phyloP scores from a whole-genome alignment of 2,888 invertebrate species.

The Aleiodes testaceus region DNA sequence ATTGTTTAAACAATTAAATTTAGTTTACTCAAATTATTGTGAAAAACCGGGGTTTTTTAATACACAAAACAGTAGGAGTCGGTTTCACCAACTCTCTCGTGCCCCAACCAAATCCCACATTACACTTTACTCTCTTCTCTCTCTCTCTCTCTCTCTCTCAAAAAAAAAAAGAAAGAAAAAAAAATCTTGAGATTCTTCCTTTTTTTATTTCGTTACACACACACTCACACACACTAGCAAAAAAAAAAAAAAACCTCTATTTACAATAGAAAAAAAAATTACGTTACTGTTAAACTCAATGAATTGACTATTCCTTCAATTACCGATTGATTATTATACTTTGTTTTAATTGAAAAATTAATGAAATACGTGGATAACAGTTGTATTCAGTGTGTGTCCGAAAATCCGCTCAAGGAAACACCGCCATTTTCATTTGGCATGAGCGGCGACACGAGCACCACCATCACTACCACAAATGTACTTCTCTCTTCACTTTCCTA shows the following conservation, averaged over 20 bases:
- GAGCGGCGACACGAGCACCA: conserved; percentile 51
- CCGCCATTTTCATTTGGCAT: conserved; percentile 70
- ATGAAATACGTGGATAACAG: too few relatives aligned
- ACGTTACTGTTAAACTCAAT: too few relatives aligned
- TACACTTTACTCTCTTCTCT: conserved; percentile 4
- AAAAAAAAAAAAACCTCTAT: too few relatives aligned
- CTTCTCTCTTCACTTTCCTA: too few relatives aligned
- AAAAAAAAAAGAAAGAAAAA: conserved; percentile 18
- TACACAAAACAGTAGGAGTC: conserved; percentile 33
- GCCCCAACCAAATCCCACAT: conserved; percentile 24
- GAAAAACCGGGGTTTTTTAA: conserved; percentile 23
- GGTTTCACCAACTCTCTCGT: conserved; percentile 41
- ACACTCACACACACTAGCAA: conserved; percentile 50
- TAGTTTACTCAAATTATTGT: neutral
- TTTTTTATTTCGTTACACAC: conserved; percentile 53
- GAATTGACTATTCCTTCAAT: conserved; percentile 29
- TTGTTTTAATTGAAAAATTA: neutral
- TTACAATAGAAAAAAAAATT: too few relatives aligned
- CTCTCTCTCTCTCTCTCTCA: too few relatives aligned
- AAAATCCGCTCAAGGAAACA: conserved; percentile 63
- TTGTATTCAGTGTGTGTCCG: conserved; percentile 58
- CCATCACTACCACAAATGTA: neutral
- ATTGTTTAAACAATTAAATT: neutral
- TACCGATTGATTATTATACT: conserved; percentile 28
- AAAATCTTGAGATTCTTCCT: conserved; percentile 38